phyloP scores from a whole-genome alignment of 2,113 vertebrate genomes.

The Rutilus rutilus region DNA sequence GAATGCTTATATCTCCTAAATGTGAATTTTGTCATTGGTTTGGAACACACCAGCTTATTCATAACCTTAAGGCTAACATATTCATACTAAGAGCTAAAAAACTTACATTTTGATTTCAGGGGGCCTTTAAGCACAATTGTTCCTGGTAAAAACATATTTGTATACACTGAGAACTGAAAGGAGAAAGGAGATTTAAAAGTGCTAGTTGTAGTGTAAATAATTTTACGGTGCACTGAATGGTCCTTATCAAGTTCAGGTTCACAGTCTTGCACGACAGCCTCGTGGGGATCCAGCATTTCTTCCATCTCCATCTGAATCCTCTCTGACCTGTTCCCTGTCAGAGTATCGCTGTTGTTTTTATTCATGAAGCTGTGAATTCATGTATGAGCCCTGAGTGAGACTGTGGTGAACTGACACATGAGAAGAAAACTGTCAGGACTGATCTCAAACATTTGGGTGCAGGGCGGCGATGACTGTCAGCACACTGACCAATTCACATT shows the following conservation, averaged over 20 bases:
- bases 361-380: background rate
- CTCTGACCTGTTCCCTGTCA: background rate
- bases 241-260: background rate
- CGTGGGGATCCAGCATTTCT: background rate
- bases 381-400: background rate
- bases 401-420: background rate
- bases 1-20: too few species aligned
- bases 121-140: too few species aligned
- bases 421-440: constrained; percentile 31
- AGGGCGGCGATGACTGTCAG: background rate
- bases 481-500: background rate
- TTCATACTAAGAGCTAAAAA: too few species aligned
- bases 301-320: constrained; percentile 1
- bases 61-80: too few species aligned
- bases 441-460: background rate
- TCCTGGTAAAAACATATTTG: too few species aligned
- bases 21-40: too few species aligned
- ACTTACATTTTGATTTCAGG: too few species aligned
- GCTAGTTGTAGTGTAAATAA: too few species aligned
- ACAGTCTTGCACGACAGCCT: background rate
- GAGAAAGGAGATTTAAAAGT: too few species aligned
- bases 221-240: too few species aligned
- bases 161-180: too few species aligned
- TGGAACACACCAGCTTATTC: too few species aligned
- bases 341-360: background rate